These are phyloP conservation scores for Endomychus coccineus DNA, from an alignment of 2,888 invertebrate species.

Conservation along the genomic window DNA sequence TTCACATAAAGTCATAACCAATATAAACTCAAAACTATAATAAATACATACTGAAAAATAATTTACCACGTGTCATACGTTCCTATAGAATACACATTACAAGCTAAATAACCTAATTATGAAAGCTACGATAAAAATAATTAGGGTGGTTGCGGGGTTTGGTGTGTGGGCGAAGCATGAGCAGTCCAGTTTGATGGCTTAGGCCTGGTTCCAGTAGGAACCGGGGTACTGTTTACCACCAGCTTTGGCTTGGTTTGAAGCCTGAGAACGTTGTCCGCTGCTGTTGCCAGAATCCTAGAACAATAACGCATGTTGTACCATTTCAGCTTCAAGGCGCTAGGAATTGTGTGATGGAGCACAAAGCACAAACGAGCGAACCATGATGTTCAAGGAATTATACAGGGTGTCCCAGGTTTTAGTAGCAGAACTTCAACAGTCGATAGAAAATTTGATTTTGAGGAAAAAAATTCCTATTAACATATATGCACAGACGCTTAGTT, in stretches of 20 bases:
- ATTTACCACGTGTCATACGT: constrained; percentile 26
- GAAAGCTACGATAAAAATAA: constrained; percentile 14
- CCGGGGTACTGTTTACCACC: constrained; percentile 57
- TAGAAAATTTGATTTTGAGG: too few relatives aligned
- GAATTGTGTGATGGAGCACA: neutral
- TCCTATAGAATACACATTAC: constrained; percentile 14
- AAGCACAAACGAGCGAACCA: too few relatives aligned
- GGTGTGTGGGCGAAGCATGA: constrained; percentile 26
- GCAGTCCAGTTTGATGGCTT: constrained; percentile 31
- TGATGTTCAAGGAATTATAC: too few relatives aligned
- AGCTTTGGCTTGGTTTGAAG: constrained; percentile 49
- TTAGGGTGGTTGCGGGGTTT: constrained; percentile 6
- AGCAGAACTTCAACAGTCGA: too few relatives aligned
- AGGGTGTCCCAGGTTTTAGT: too few relatives aligned
- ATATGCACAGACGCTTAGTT: too few relatives aligned
- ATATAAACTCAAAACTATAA: constrained; percentile 21
- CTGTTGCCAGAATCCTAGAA: constrained; percentile 52
- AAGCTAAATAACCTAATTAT: constrained; percentile 16
- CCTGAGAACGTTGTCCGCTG: constrained; percentile 48
- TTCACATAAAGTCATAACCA: constrained; percentile 25
- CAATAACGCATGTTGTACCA: constrained; percentile 14
- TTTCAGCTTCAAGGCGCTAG: neutral
- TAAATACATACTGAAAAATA: constrained; percentile 30
- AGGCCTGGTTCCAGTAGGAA: constrained; percentile 60
- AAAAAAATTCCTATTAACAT: too few relatives aligned